Percentiles rank a stretch among this genome's conserved stretches.
phyloP scores from a whole-genome alignment of 2,113 vertebrate genomes.

The Leptobrachium leishanense region DNA sequence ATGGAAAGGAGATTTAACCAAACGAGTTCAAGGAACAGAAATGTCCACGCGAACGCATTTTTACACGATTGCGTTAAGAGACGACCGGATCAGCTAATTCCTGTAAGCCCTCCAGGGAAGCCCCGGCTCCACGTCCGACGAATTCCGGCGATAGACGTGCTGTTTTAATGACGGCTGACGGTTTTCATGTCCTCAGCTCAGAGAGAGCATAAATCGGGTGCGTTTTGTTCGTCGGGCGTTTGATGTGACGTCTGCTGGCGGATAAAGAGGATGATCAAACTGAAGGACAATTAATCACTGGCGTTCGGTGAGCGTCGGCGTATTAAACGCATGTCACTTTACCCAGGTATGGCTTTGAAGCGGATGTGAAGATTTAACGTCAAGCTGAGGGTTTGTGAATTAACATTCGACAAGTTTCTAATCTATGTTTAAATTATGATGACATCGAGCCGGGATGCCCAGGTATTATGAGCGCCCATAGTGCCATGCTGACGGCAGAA shows the following conservation, averaged over 20 bases:
- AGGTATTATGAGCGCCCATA: no score
- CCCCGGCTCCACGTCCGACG: background rate
- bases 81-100: slow-evolving; percentile 23
- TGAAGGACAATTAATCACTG: no score
- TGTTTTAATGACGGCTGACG: slow-evolving; percentile 9
- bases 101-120: slow-evolving; percentile 14
- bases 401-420: no score
- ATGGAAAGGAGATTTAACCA: slow-evolving; percentile 45
- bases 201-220: background rate
- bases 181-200: slow-evolving; percentile 3
- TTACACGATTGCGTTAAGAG: slow-evolving; percentile 8
- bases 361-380: no score
- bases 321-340: background rate
- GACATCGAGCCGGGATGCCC: no score
- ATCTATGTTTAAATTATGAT: no score
- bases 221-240: background rate
- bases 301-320: background rate
- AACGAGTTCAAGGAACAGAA: slow-evolving; percentile 22
- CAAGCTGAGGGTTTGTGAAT: no score
- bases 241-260: no score
- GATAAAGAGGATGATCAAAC: no score
- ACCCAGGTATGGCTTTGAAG: background rate
- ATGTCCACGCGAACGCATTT: slow-evolving; percentile 13
- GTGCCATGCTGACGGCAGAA: no score
- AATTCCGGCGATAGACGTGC: slow-evolving; percentile 5